These are phyloP conservation scores for Toxotes chatareus DNA, from an alignment of 2,113 vertebrate species.

Conservation along the genomic window DNA sequence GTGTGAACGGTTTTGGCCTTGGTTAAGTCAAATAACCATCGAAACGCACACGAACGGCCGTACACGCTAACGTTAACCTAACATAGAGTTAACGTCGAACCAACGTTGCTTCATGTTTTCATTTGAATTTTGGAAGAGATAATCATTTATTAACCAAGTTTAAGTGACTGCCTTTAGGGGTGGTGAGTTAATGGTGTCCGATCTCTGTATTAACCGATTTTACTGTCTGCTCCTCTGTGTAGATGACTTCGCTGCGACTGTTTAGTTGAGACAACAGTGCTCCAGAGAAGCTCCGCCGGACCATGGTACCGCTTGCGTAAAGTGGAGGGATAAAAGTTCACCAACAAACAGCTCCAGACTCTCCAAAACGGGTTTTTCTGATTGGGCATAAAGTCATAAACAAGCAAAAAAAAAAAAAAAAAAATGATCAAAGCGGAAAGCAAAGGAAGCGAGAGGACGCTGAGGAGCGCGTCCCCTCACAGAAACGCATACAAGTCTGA, in stretches of 20 bases:
- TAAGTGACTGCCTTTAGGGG: background rate
- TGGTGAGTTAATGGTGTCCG: background rate
- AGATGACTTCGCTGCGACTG: constrained; percentile 71
- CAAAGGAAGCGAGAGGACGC: constrained; percentile 90
- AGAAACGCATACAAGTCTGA: constrained; percentile 94
- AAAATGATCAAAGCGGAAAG: constrained; percentile 92
- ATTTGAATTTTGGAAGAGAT: background rate
- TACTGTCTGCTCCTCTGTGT: constrained; percentile 33
- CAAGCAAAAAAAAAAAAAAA: constrained; percentile 73
- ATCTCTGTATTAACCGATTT: constrained; percentile 14
- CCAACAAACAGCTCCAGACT: constrained; percentile 20
- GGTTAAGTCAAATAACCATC: constrained; percentile 10
- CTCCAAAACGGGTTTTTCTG: constrained; percentile 15
- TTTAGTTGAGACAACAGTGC: constrained; percentile 66
- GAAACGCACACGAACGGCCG: constrained; percentile 18
- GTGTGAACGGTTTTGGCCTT: background rate
- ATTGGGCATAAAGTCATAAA: constrained; percentile 22
- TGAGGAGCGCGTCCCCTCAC: constrained; percentile 93
- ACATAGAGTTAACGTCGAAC: background rate
- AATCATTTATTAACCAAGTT: background rate
- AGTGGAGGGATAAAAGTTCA: constrained; percentile 41
- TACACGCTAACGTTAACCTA: background rate
- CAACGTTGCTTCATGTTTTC: background rate
- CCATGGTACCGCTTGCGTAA: constrained; percentile 67
- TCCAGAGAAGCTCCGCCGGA: constrained; percentile 60